phyloP scores from a whole-genome alignment of 2,888 invertebrate genomes.

The Athalia circularis region DNA sequence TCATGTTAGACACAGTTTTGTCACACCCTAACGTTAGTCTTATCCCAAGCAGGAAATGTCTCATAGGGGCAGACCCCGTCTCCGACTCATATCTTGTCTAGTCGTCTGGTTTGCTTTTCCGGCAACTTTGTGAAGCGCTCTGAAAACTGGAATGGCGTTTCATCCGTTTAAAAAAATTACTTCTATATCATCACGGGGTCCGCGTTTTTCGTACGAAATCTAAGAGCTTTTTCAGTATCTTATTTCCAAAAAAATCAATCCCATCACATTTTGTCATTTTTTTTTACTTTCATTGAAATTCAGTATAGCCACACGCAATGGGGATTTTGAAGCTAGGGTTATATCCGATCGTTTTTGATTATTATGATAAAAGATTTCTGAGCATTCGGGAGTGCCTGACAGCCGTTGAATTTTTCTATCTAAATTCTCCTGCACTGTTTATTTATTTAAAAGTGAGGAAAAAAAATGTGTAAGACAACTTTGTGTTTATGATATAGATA shows the following conservation, averaged over 20 bases:
- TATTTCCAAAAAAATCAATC: neutral
- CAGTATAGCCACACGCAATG: too few relatives aligned
- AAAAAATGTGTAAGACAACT: too few relatives aligned
- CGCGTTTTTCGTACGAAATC: neutral
- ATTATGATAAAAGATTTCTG: conserved; percentile 20
- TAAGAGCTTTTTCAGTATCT: neutral
- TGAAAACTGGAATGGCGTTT: conserved; percentile 4
- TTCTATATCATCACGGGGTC: conserved; percentile 3
- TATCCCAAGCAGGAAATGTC: conserved; percentile 37
- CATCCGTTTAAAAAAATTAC: conserved; percentile 21
- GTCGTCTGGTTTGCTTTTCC: conserved; percentile 7
- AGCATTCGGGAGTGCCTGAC: neutral
- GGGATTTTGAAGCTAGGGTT: neutral
- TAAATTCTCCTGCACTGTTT: neutral
- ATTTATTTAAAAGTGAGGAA: neutral
- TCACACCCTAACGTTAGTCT: neutral
- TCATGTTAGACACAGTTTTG: conserved; percentile 33
- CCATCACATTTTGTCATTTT: neutral
- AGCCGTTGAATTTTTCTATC: neutral
- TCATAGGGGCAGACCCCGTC: conserved; percentile 35
- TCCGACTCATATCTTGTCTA: neutral
- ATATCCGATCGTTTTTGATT: neutral
- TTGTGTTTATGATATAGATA: too few relatives aligned
- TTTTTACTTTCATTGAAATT: too few relatives aligned
- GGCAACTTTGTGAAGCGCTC: neutral